These are phyloP conservation scores for Pluvialis apricaria DNA, from an alignment of 2,113 vertebrate species.

Conservation along the genomic window DNA sequence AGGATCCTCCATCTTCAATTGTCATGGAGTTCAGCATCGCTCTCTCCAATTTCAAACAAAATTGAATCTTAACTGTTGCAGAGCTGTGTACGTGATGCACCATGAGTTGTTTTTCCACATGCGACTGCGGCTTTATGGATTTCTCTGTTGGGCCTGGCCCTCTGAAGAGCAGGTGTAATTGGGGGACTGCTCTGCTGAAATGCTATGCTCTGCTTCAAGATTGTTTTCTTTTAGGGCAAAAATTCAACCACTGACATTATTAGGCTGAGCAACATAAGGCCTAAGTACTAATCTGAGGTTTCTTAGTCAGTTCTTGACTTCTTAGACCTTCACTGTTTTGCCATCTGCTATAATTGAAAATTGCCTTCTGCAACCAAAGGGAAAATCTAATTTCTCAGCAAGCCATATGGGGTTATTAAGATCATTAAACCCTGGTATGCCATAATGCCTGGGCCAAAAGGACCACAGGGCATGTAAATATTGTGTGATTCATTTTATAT, in stretches of 20 bases:
- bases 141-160: not conserved
- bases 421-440: slow-evolving; percentile 61
- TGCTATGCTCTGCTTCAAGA: not conserved
- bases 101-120: not conserved
- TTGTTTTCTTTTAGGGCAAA: not conserved
- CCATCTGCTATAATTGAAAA: slow-evolving; percentile 68
- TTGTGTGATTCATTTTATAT: slow-evolving; percentile 45
- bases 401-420: slow-evolving; percentile 68
- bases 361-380: slow-evolving; percentile 58
- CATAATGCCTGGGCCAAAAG: slow-evolving; percentile 41
- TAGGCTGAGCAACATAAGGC: slow-evolving; percentile 25
- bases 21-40: not conserved
- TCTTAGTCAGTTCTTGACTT: slow-evolving; percentile 55
- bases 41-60: not conserved
- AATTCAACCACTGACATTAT: slow-evolving; percentile 1
- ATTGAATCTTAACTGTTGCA: not conserved
- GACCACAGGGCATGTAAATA: slow-evolving; percentile 42
- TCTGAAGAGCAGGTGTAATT: not conserved
- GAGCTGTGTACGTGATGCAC: not conserved
- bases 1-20: not conserved
- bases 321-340: slow-evolving; percentile 64
- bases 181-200: not conserved
- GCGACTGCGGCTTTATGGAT: not conserved
- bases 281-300: slow-evolving; percentile 49
- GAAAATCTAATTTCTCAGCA: slow-evolving; percentile 65